Base-by-base conservation (phyloP, 2,113 vertebrate species). In the Rhinoptilus africanus region DNA sequence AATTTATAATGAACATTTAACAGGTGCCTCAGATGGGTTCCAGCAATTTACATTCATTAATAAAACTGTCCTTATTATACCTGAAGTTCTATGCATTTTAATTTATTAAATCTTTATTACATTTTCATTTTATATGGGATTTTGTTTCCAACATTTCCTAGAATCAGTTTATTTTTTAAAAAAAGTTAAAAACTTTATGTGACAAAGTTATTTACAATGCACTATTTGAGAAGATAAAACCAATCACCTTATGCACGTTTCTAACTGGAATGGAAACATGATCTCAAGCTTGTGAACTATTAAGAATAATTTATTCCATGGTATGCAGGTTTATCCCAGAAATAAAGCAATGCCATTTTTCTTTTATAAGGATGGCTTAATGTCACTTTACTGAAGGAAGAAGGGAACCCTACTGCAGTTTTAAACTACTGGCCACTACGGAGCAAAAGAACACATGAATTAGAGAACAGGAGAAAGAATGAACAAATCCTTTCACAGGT, bases 1-100 rank as follows among this genome's bases (percentile, higher is more conserved):
- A 96, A 97, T 97, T 96, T 96, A 96, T 95, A 96, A 91, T 39
- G 83, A 93, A 92, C 95, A 37, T 88, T 96, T 95, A 97, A 93
- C 86, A 96, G 85, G 94, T 96, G 85, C 72, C 92, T 94, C 95
- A 96, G 94, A 96, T 91, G 88, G 85, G 69, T 17, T 85, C 60
- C 80, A 92, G 91, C 89, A 37, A 93, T 95, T 97, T 93, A 89
- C 96, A 72, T 92, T 94, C 94, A 89, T 97, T 96, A 96, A 97
- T 93, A 97, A 96, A 94, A 76, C 32, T 66, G n/a, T 92, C 85
- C 75, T 88, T 96, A 97, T 64, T 86, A 93, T 77, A 96, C 35
- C 39, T 95, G 62, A 90, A 86, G 73, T 72, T 86, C 82, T 93
- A 93, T 69, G 60, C 60, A 76, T 94, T 97, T 96, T 93, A 92